phyloP scores from a whole-genome alignment of 2,888 invertebrate species.

The Trissolcus japonicus region DNA sequence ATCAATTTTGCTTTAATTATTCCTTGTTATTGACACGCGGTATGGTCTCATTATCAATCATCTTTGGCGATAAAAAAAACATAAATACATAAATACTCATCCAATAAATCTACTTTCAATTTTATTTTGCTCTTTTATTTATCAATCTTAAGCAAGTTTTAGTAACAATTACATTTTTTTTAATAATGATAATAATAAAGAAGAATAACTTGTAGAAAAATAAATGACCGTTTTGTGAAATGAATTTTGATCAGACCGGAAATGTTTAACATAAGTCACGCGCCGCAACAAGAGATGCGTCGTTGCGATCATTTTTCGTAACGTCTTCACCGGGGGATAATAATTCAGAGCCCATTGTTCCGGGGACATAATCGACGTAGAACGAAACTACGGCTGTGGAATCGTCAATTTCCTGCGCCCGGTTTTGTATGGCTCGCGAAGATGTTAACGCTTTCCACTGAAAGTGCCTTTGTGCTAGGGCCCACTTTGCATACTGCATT shows the following conservation, averaged over 20 bases:
- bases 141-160: too few species aligned
- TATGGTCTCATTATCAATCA: not conserved
- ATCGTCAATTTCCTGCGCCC: constrained; percentile 43
- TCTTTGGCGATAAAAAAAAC: too few species aligned
- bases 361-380: constrained; percentile 23
- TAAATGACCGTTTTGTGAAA: not conserved
- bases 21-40: constrained; percentile 13
- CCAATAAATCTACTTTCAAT: too few species aligned
- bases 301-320: constrained; percentile 38
- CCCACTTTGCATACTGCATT: constrained; percentile 50
- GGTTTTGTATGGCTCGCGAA: constrained; percentile 10
- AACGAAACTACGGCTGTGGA: constrained; percentile 39
- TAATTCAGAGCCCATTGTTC: constrained; percentile 41
- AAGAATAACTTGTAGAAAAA: too few species aligned
- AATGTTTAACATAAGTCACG: constrained; percentile 46
- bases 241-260: constrained; percentile 39
- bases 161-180: too few species aligned
- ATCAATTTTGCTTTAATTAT: constrained; percentile 61
- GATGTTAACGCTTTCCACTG: constrained; percentile 51
- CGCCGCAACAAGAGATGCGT: constrained; percentile 38
- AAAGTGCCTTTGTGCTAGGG: constrained; percentile 32
- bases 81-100: too few species aligned
- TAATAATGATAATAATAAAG: too few species aligned
- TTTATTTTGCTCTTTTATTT: too few species aligned
- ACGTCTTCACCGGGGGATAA: constrained; percentile 17